A percentile compares a stretch with the other conserved stretches of the same genome.
These are phyloP conservation scores for Pachycephus smyrnensis DNA, from an alignment of 2,888 invertebrate species.

Conservation along the genomic window DNA sequence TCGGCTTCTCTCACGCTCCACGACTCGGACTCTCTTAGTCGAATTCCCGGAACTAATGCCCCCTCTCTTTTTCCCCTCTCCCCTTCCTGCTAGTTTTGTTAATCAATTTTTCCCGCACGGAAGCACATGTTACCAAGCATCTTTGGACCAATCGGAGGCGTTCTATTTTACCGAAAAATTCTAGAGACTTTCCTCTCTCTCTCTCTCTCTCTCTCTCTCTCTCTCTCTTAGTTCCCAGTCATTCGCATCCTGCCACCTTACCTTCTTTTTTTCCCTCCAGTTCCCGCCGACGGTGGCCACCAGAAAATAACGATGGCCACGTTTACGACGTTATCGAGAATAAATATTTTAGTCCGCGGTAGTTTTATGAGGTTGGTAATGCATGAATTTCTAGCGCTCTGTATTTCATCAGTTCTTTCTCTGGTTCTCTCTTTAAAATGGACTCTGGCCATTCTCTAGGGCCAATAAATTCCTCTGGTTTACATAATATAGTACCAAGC, in stretches of 20 bases:
- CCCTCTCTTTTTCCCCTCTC: constrained; percentile 28
- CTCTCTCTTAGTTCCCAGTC: background rate
- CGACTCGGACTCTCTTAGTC: constrained; percentile 21
- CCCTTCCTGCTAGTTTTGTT: constrained; percentile 36
- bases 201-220: constrained; percentile 17
- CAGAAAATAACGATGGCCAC: background rate
- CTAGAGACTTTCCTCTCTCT: background rate
- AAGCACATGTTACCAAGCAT: constrained; percentile 12
- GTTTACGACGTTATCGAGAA: constrained; percentile 37
- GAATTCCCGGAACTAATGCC: constrained; percentile 48
- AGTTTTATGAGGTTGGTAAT: background rate
- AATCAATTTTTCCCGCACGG: constrained; percentile 53
- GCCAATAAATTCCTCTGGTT: constrained; percentile 30
- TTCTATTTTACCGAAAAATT: background rate
- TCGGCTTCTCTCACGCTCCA: constrained; percentile 35
- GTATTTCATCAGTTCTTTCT: background rate
- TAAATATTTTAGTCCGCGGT: constrained; percentile 46
- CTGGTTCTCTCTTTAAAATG: background rate
- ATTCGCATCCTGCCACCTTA: background rate
- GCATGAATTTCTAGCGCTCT: background rate
- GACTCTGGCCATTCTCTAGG: constrained; percentile 8
- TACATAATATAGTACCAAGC: background rate
- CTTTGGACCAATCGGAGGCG: background rate
- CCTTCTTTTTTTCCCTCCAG: background rate
- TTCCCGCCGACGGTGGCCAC: background rate